phyloP scores from a whole-genome alignment of 2,888 invertebrate species.

The Endomychus coccineus region DNA sequence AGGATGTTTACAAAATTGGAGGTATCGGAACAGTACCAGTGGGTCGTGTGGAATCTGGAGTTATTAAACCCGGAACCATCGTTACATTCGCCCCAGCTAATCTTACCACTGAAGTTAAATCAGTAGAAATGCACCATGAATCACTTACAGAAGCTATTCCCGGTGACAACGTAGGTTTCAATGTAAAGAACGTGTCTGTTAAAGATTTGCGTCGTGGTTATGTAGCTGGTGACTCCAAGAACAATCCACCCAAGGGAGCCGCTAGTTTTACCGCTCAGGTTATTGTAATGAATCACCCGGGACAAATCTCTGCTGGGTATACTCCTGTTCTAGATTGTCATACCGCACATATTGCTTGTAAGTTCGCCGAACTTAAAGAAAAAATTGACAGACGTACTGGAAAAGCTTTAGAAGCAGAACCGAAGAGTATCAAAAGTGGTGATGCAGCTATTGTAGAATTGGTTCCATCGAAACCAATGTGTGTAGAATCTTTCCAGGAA shows the following conservation, averaged over 20 bases:
- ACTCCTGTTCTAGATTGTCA: slow-evolving; percentile 99
- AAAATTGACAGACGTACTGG: slow-evolving; percentile 99
- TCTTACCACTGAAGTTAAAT: slow-evolving; percentile 98
- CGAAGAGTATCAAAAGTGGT: slow-evolving; percentile 93
- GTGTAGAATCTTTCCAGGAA: slow-evolving; percentile 97
- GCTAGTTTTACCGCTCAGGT: slow-evolving; percentile 96
- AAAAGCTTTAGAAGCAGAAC: slow-evolving; percentile 85
- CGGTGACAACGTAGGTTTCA: slow-evolving; percentile 99
- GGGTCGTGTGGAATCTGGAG: slow-evolving; percentile 98
- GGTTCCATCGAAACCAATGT: slow-evolving; percentile 96
- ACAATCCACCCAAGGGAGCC: slow-evolving; percentile 90
- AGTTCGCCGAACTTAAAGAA: slow-evolving; percentile 97
- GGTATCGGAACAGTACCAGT: slow-evolving; percentile 99
- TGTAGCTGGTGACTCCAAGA: slow-evolving; percentile 97
- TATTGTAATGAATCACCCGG: slow-evolving; percentile 98
- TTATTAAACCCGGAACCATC: slow-evolving; percentile 91
- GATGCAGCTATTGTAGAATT: slow-evolving; percentile 95
- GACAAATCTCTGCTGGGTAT: slow-evolving; percentile 98
- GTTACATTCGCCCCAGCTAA: slow-evolving; percentile 96
- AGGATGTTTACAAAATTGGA: slow-evolving; percentile 99
- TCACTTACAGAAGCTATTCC: slow-evolving; percentile 91
- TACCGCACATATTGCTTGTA: slow-evolving; percentile 99
- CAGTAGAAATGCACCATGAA: slow-evolving; percentile 99
- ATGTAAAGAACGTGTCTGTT: slow-evolving; percentile 99
- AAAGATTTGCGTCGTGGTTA: slow-evolving; percentile 99